Percentiles rank a stretch among this genome's conserved stretches.
phyloP scores from a whole-genome alignment of 1,140 invertebrate species.

The Drosophila tristis region DNA sequence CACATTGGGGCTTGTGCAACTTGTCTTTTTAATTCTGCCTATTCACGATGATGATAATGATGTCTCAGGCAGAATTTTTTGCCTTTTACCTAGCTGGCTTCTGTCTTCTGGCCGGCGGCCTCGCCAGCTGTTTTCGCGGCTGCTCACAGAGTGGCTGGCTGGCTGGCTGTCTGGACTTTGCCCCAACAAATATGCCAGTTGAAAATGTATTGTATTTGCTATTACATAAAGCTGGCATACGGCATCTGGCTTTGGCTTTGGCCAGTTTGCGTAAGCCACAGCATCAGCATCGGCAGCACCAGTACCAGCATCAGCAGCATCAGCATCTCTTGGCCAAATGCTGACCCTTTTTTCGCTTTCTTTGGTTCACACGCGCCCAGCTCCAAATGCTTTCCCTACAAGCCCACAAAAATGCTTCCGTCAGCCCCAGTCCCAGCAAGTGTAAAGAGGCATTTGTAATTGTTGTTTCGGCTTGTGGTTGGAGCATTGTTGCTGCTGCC shows the following conservation, averaged over 20 bases:
- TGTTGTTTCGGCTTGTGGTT: slow-evolving; percentile 54
- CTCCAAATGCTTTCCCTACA: slow-evolving; percentile 73
- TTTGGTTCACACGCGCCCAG: slow-evolving; percentile 74
- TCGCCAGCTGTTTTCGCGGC: slow-evolving; percentile 13
- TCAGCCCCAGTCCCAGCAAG: slow-evolving; percentile 66
- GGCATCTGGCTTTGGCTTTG: slow-evolving; percentile 19
- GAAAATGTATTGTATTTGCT: slow-evolving; percentile 53
- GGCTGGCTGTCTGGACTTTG: slow-evolving; percentile 55
- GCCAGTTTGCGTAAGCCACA: slow-evolving; percentile 69
- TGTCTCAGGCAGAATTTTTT: slow-evolving; percentile 55
- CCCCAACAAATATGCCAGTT: slow-evolving; percentile 51
- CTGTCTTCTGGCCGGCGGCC: slow-evolving; percentile 7
- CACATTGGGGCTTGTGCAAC: slow-evolving; percentile 20
- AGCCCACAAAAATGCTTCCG: slow-evolving; percentile 77
- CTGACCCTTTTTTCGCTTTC: slow-evolving; percentile 77
- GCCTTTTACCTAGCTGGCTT: slow-evolving; percentile 17
- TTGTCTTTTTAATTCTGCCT: slow-evolving; percentile 42
- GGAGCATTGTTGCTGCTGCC: slow-evolving; percentile 18
- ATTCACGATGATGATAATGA: slow-evolving; percentile 65
- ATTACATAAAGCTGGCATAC: slow-evolving; percentile 60
- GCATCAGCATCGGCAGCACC: slow-evolving; percentile 17
- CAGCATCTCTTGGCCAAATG: slow-evolving; percentile 48
- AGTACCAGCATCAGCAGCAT: slow-evolving; percentile 18
- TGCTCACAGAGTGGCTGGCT: not conserved
- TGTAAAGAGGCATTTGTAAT: slow-evolving; percentile 77